phyloP scores from a whole-genome alignment of 2,113 vertebrate species.

The Siphamia tubifer region DNA sequence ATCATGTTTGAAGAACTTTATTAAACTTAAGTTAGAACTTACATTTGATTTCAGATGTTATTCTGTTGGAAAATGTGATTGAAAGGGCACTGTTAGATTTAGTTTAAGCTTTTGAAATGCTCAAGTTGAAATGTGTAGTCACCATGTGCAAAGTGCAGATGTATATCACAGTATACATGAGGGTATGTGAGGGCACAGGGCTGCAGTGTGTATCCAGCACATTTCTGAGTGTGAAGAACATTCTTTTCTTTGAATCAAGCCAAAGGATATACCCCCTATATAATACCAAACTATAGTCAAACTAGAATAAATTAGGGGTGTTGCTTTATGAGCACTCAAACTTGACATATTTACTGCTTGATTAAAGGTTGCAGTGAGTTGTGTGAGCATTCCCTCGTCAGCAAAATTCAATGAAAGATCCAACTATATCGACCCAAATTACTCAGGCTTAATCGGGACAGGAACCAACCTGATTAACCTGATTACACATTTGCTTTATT shows the following conservation, averaged over 20 bases:
- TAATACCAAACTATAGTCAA: neutral
- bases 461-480: slow-evolving; percentile 40
- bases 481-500: slow-evolving; percentile 19
- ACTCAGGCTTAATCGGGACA: slow-evolving; percentile 22
- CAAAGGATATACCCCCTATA: neutral
- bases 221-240: neutral
- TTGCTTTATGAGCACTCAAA: slow-evolving; percentile 56
- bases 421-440: neutral
- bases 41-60: no score
- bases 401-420: slow-evolving; percentile 33
- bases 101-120: no score
- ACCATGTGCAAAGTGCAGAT: neutral
- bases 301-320: slow-evolving; percentile 51
- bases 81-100: no score
- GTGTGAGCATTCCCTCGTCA: slow-evolving; percentile 16
- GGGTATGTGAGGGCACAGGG: neutral
- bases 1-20: no score
- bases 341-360: slow-evolving; percentile 65
- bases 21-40: no score
- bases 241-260: slow-evolving; percentile 28
- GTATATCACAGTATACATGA: neutral
- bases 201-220: neutral
- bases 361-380: slow-evolving; percentile 54
- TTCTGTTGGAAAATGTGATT: no score
- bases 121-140: no score